phyloP scores from a whole-genome alignment of 2,797 vertebrate genomes.

The Botia kubotai region DNA sequence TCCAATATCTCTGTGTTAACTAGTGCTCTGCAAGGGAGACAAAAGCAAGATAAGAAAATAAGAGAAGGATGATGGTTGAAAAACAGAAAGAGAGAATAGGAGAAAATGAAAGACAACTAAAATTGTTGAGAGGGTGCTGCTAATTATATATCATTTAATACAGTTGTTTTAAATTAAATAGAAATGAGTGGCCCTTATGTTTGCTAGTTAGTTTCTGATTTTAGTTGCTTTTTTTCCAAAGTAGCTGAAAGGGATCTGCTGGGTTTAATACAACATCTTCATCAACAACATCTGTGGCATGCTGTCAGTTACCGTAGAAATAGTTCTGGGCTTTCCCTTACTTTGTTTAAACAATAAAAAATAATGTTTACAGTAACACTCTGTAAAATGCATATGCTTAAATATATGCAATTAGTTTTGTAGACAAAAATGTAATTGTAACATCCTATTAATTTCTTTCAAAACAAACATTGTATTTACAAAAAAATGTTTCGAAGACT shows the following conservation, averaged over 20 bases:
- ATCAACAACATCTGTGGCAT: too few species aligned
- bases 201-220: not conserved
- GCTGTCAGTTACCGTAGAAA: too few species aligned
- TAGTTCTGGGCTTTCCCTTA: too few species aligned
- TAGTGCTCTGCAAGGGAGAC: slow-evolving; percentile 64
- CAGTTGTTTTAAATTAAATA: slow-evolving; percentile 50
- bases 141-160: slow-evolving; percentile 71
- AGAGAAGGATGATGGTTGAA: slow-evolving; percentile 11
- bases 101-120: slow-evolving; percentile 58
- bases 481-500: too few species aligned
- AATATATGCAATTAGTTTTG: too few species aligned
- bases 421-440: too few species aligned
- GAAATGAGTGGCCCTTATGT: slow-evolving; percentile 30
- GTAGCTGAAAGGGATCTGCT: not conserved
- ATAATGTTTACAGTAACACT: too few species aligned
- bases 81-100: slow-evolving; percentile 47
- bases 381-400: too few species aligned
- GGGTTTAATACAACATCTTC: too few species aligned
- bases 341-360: too few species aligned
- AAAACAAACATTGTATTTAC: too few species aligned
- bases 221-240: not conserved
- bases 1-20: slow-evolving; percentile 81
- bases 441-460: too few species aligned
- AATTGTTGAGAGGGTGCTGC: slow-evolving; percentile 68
- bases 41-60: slow-evolving; percentile 33